Evolutionary conservation across 2,113 vertebrate genomes (phyloP).

Genomic region (Phoenicopterus ruber): DNA sequence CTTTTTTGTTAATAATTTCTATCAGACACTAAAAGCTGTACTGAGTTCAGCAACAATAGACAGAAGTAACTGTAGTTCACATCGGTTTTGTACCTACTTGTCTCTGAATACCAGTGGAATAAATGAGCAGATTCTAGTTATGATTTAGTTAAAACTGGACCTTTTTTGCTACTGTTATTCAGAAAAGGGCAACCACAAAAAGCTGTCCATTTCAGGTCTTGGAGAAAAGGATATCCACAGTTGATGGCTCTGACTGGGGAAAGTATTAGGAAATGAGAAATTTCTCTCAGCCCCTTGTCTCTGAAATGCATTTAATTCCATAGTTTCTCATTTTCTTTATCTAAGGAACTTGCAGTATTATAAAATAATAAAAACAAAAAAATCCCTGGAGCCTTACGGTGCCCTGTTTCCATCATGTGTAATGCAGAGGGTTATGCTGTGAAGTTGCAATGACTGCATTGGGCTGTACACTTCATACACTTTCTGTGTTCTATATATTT

Average conservation of each 20-base stretch:
- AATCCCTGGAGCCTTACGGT: neutral
- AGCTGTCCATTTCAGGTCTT: rapidly evolving
- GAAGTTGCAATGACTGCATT: neutral
- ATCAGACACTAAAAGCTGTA: neutral
- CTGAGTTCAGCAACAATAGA: neutral
- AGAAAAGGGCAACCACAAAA: neutral
- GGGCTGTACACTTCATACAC: neutral
- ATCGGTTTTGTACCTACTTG: neutral
- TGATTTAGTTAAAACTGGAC: neutral
- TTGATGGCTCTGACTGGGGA: neutral
- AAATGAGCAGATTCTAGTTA: neutral
- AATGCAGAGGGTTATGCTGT: neutral
- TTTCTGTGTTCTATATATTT: neutral
- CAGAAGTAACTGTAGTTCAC: neutral
- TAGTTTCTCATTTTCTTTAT: neutral
- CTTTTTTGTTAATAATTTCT: neutral
- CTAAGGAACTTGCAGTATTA: neutral
- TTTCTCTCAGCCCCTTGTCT: neutral
- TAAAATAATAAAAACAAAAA: neutral
- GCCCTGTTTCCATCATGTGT: neutral
- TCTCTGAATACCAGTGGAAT: neutral
- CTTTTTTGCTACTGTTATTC: neutral
- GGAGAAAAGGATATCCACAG: neutral
- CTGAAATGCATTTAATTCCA: neutral
- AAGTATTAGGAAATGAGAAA: neutral